phyloP scores from a whole-genome alignment of 2,797 vertebrate genomes.

The Sebastes wilsoni region DNA sequence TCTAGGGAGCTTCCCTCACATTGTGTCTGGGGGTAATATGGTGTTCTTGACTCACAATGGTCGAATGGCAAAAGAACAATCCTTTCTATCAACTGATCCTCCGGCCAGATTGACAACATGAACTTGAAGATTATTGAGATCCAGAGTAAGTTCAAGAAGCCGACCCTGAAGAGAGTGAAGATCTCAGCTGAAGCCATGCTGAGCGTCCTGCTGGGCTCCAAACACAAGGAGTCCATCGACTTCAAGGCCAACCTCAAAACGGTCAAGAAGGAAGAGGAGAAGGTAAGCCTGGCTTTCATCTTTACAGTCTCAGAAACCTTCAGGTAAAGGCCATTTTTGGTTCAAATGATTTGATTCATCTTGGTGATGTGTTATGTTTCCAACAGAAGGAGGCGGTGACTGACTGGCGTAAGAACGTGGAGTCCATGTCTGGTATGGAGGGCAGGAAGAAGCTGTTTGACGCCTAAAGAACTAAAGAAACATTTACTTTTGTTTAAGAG shows the following conservation, averaged over 20 bases:
- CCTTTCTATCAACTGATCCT: neutral
- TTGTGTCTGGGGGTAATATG: neutral
- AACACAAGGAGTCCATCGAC: constrained; percentile 80
- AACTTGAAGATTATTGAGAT: constrained; percentile 77
- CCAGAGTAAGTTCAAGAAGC: constrained; percentile 84
- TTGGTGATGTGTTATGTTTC: neutral
- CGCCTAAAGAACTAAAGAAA: constrained; percentile 46
- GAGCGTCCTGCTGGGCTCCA: constrained; percentile 80
- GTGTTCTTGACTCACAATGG: neutral
- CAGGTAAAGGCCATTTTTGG: rapidly evolving
- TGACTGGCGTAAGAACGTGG: constrained; percentile 83
- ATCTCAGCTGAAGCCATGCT: constrained; percentile 85
- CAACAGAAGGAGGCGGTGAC: constrained; percentile 79
- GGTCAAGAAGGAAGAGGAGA: constrained; percentile 85
- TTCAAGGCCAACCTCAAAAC: constrained; percentile 85
- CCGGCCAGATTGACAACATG: constrained; percentile 66
- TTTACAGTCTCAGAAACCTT: neutral
- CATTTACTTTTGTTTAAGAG: neutral
- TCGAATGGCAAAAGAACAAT: neutral
- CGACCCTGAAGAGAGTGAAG: constrained; percentile 79
- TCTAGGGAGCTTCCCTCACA: neutral
- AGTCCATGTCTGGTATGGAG: constrained; percentile 82
- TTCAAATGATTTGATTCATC: neutral
- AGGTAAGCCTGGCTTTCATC: constrained; percentile 51
- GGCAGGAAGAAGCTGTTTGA: constrained; percentile 82